These are phyloP conservation scores for Lacerta agilis DNA, from an alignment of 2,797 vertebrate genomes.

Conservation along the genomic window DNA sequence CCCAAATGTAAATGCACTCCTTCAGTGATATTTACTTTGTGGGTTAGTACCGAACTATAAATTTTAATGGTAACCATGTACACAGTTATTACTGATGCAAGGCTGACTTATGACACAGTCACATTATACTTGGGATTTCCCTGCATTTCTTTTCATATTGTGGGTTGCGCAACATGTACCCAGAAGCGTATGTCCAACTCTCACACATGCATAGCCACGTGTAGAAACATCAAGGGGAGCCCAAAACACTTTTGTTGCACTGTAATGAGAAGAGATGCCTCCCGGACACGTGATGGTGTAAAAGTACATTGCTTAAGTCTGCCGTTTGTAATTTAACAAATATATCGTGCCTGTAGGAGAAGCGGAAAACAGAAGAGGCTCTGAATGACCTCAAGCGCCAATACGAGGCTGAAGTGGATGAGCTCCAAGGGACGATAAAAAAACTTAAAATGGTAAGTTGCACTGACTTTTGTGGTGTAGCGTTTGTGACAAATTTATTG, in stretches of 20 bases:
- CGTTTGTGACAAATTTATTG: not conserved
- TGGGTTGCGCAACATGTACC: constrained; percentile 13
- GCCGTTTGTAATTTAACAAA: constrained; percentile 26
- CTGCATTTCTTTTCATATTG: constrained; percentile 29
- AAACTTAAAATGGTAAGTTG: constrained; percentile 87
- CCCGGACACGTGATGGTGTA: not conserved
- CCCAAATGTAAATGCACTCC: constrained; percentile 67
- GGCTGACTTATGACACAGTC: constrained; percentile 38
- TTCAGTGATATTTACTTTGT: constrained; percentile 70
- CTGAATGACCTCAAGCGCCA: constrained; percentile 83
- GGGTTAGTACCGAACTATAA: constrained; percentile 67
- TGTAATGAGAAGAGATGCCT: not conserved
- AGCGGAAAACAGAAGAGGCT: constrained; percentile 83
- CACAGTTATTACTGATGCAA: constrained; percentile 51
- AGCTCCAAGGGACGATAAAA: constrained; percentile 92
- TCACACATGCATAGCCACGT: not conserved
- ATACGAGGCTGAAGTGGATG: constrained; percentile 90
- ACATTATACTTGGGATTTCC: constrained; percentile 35
- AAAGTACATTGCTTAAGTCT: constrained; percentile 7
- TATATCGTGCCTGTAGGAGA: constrained; percentile 80
- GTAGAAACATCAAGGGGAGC: not conserved
- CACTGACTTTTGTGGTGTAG: not conserved
- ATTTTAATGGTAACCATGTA: constrained; percentile 43
- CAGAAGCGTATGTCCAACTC: not conserved
- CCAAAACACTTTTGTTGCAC: not conserved